Percentiles rank a stretch among this genome's conserved stretches.
Evolutionary conservation across 2,113 vertebrate species (phyloP).

Genomic region (Boulengeromyrus knoepffleri): DNA sequence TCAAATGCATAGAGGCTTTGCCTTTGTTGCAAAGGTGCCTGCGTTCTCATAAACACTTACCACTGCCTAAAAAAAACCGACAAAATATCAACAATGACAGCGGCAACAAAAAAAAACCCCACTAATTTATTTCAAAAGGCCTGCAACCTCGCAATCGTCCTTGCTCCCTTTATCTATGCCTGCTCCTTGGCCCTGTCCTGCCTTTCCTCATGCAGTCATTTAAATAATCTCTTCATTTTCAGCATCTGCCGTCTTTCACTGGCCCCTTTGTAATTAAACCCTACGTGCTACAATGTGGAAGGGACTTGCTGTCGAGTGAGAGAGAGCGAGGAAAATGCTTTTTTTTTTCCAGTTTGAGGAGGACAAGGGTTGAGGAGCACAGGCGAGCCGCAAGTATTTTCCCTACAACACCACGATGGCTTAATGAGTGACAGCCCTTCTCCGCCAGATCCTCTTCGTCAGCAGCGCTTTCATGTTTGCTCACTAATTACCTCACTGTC

Average conservation of each 20-base stretch:
- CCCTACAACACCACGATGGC: conserved; percentile 3
- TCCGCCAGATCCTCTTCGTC: not conserved
- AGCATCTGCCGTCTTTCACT: conserved; percentile 59
- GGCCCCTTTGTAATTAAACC: conserved; percentile 58
- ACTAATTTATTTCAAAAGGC: conserved; percentile 16
- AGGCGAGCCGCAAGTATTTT: conserved; percentile 12
- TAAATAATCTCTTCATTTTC: conserved; percentile 61
- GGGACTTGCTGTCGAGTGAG: conserved; percentile 20
- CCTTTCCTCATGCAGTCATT: conserved; percentile 24
- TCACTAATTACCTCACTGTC: conserved; percentile 21
- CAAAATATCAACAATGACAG: conserved; percentile 28
- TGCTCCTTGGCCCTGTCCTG: conserved; percentile 28
- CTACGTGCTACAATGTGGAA: not conserved
- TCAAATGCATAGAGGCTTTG: conserved; percentile 24
- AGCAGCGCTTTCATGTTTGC: not conserved
- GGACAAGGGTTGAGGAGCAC: conserved; percentile 18
- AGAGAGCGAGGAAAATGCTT: not conserved
- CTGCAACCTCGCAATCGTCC: not conserved
- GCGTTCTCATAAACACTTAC: conserved; percentile 13
- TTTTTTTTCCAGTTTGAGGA: not conserved
- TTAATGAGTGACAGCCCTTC: conserved; percentile 30
- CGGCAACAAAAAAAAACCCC: not conserved
- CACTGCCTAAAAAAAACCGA: conserved; percentile 4
- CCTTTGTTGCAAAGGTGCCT: conserved; percentile 27
- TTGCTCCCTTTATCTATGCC: conserved; percentile 14